Base-by-base conservation (phyloP, 1,140 invertebrate species). In the Eupristina koningsbergeri region DNA sequence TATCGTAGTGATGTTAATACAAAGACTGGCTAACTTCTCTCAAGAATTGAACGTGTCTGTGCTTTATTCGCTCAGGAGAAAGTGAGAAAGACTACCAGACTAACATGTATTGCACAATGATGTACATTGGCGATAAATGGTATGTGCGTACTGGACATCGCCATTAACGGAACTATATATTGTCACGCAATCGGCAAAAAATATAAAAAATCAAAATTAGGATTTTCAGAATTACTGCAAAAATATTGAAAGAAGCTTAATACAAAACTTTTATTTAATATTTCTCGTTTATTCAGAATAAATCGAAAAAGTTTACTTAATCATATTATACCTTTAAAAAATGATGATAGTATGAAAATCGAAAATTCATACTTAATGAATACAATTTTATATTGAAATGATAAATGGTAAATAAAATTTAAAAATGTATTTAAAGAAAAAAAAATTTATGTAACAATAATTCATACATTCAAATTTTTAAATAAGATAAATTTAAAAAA, bases 61-160 rank as follows among this genome's bases (percentile, higher is more conserved):
- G 39, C 69, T 63, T 61, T 63, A 71, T 73, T n/a, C 71, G 22
- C 63, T 45, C 19, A n/a, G 45, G 67, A 74, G 83, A 84, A 61
- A 84, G 83, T 47, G 64, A 79, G 75, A 64, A 39, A 79, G 69
- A 41, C 83, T 47, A 58, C 45, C 76, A 67, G 67, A 50, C 75
- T 73, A 84, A 50, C 69, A 73, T 22, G 31, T 29, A 29, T 84
- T 84, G 58, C 76, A 80, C 77, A 79, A 84, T 79, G 47, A 78
- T 78, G 64, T 53, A 82, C 61, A 77, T 34, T 73, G 80, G 64
- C 73, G 61, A 76, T 77, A 67, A 83, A 76, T 69, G 41, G 81
- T n/a, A 34, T 26, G 81, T 79, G 53, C 39, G 75, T 50, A 50
- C 81, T 34, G 45, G 79, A 69, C 45, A 22, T 29, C 36, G 39